Evolutionary conservation across 2,113 vertebrate species (phyloP).

Genomic region (Perccottus glenii): DNA sequence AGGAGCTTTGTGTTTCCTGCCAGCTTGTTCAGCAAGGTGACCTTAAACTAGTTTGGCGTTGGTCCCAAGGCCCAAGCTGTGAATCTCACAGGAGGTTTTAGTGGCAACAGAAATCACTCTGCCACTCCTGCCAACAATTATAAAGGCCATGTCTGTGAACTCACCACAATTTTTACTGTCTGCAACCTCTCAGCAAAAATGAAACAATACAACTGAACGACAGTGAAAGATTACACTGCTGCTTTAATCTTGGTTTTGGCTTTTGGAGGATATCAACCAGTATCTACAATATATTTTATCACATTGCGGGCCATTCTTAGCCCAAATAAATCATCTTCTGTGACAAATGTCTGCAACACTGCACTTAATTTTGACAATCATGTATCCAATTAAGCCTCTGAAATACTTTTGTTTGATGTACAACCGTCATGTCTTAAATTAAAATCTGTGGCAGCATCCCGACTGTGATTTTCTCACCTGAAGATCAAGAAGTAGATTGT

Average conservation of each 20-base stretch:
- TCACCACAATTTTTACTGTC: constrained; percentile 46
- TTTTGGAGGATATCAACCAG: constrained; percentile 29
- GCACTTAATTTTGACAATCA: constrained; percentile 22
- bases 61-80: constrained; percentile 72
- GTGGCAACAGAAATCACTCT: constrained; percentile 62
- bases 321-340: constrained; percentile 33
- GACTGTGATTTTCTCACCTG: constrained; percentile 54
- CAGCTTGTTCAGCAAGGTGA: constrained; percentile 77
- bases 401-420: constrained; percentile 15
- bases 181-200: constrained; percentile 40
- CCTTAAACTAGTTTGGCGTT: constrained; percentile 71
- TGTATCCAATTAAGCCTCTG: constrained; percentile 20
- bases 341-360: constrained; percentile 16
- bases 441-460: constrained; percentile 18
- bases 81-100: constrained; percentile 71
- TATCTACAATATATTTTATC: constrained; percentile 37
- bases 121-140: constrained; percentile 59
- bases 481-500: constrained; percentile 61
- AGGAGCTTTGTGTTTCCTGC: constrained; percentile 62
- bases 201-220: constrained; percentile 48
- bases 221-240: constrained; percentile 47
- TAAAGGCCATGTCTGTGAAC: constrained; percentile 51
- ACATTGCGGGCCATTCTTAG: constrained; percentile 13
- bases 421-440: constrained; percentile 15
- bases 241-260: constrained; percentile 45